Conservation (phyloP, 2,113 vertebrate genomes). For the Geococcyx californianus region DNA sequence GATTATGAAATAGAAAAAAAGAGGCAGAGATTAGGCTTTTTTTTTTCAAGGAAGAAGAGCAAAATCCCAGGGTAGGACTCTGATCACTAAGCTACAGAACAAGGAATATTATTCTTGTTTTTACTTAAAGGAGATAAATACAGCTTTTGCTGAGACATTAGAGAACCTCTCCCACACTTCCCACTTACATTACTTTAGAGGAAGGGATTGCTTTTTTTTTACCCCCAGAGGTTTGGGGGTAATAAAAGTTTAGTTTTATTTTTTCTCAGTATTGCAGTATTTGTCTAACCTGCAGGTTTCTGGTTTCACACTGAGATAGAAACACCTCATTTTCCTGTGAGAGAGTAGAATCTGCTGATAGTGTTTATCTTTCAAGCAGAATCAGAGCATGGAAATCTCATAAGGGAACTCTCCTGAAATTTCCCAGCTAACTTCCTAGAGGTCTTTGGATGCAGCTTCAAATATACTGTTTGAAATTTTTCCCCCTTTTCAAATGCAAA, state of each 20-base stretch:
- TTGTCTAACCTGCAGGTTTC: conserved; percentile 16
- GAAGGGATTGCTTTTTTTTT: not conserved
- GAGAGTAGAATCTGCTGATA: not conserved
- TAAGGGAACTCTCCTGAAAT: not conserved
- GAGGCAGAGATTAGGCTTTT: not conserved
- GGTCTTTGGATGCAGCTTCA: not conserved
- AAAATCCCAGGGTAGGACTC: not conserved
- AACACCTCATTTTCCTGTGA: not conserved
- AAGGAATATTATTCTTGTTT: not conserved
- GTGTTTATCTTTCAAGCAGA: not conserved
- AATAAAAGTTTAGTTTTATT: not conserved
- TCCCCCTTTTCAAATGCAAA: not conserved
- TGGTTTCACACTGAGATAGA: not conserved
- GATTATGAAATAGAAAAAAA: not conserved
- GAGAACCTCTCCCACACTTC: not conserved
- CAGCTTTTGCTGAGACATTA: not conserved
- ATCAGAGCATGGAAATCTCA: not conserved
- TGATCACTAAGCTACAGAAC: not conserved
- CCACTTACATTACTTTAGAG: not conserved
- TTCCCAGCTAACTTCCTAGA: not conserved
- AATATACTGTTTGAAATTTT: not conserved
- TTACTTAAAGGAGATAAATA: conserved; percentile 17
- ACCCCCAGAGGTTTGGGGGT: not conserved
- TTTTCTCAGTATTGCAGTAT: not conserved
- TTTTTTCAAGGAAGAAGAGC: not conserved